Percentiles rank a stretch among this genome's conserved stretches.
Conservation (phyloP, 2,888 invertebrate genomes). For the Dascillus cervinus region DNA sequence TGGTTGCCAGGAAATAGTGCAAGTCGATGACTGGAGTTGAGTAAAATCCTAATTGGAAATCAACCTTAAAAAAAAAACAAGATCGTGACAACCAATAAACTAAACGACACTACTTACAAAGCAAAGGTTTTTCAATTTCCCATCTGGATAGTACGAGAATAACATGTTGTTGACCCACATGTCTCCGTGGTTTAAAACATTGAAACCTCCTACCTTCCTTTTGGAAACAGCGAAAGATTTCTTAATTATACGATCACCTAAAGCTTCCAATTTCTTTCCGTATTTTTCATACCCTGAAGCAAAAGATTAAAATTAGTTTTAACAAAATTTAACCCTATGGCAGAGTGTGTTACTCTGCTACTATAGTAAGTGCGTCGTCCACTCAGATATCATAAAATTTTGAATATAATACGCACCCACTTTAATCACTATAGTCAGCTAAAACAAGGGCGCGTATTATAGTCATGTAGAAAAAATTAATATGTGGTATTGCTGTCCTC, state of each 20-base stretch:
- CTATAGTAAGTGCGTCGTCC: too few species aligned
- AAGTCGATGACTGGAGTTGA: conserved; percentile 42
- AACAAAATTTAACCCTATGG: too few species aligned
- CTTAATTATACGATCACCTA: conserved; percentile 26
- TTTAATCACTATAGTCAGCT: too few species aligned
- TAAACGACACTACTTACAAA: conserved; percentile 34
- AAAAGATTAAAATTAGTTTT: background rate
- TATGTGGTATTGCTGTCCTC: too few species aligned
- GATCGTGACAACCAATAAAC: background rate
- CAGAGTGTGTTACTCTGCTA: too few species aligned
- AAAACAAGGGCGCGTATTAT: too few species aligned
- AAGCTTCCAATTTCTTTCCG: conserved; percentile 37
- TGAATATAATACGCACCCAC: too few species aligned
- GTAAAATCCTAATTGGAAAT: conserved; percentile 42
- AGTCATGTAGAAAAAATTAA: too few species aligned
- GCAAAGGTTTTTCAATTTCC: conserved; percentile 35
- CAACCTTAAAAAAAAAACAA: conserved; percentile 46
- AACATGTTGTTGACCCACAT: conserved; percentile 49
- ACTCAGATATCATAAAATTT: too few species aligned
- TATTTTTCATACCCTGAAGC: conserved; percentile 36
- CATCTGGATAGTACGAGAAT: conserved; percentile 41
- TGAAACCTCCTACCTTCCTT: conserved; percentile 31
- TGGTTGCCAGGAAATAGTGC: conserved; percentile 43
- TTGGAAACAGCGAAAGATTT: conserved; percentile 23
- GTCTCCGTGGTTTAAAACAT: conserved; percentile 48